Conservation (phyloP, 2,797 vertebrate species). For the Microctenopoma steveboyesi region DNA sequence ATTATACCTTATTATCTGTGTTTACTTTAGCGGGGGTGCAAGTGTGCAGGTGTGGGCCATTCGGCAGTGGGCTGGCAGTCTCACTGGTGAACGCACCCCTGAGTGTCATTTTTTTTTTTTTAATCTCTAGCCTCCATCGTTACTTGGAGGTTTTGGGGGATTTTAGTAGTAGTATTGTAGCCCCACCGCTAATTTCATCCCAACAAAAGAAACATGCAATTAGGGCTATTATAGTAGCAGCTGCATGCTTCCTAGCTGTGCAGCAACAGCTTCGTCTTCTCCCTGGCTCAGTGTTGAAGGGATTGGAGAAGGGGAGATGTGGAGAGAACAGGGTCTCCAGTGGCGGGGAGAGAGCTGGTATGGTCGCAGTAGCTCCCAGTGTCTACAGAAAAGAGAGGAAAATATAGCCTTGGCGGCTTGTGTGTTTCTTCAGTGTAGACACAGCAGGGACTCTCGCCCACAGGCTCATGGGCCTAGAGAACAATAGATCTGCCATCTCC, state of each 20-base stretch:
- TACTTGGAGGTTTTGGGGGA: conserved; percentile 84
- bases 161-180: conserved; percentile 89
- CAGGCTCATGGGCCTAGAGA: conserved; percentile 70
- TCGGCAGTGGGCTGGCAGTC: conserved; percentile 85
- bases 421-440: conserved; percentile 70
- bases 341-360: conserved; percentile 43
- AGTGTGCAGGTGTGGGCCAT: conserved; percentile 94
- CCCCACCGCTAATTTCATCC: conserved; percentile 94
- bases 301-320: conserved; percentile 49
- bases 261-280: conserved; percentile 83
- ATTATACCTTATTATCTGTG: conserved; percentile 98
- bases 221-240: conserved; percentile 97
- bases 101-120: conserved; percentile 82
- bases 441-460: conserved; percentile 75
- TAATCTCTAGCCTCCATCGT: conserved; percentile 67
- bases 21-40: conserved; percentile 93
- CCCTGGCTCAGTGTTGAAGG: conserved; percentile 54
- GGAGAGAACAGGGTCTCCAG: conserved; percentile 44
- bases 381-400: conserved; percentile 65
- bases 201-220: conserved; percentile 95
- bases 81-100: conserved; percentile 86
- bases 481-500: conserved; percentile 80
- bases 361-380: conserved; percentile 62
- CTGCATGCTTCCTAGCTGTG: conserved; percentile 88
- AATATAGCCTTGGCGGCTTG: conserved; percentile 71